Evolutionary conservation across 2,113 vertebrate genomes (phyloP).

Genomic region (Bufo bufo): DNA sequence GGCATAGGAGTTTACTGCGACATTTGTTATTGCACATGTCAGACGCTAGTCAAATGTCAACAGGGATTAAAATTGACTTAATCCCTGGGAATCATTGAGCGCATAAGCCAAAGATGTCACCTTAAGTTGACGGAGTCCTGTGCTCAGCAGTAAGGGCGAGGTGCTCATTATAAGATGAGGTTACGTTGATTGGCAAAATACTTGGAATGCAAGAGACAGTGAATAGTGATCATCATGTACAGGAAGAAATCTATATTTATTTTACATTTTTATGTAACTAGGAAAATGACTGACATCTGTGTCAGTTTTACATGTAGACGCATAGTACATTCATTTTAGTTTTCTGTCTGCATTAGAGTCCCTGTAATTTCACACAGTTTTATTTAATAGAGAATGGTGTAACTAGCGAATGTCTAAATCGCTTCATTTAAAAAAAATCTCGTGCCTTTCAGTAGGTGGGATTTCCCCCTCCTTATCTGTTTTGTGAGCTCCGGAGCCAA

Average conservation of each 20-base stretch:
- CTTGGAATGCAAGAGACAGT: neutral
- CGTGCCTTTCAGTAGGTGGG: too few relatives aligned
- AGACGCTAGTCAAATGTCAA: neutral
- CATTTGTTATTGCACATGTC: neutral
- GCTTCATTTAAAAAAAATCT: too few relatives aligned
- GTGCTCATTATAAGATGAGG: neutral
- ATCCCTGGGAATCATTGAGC: neutral
- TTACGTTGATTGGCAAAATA: neutral
- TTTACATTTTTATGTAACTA: neutral
- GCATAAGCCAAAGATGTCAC: neutral
- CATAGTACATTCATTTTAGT: too few relatives aligned
- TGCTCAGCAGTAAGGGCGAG: neutral
- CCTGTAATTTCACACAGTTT: too few relatives aligned
- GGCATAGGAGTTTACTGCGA: neutral
- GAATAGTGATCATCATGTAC: neutral
- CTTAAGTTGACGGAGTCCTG: neutral
- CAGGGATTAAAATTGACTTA: conserved; percentile 5
- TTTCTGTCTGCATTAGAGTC: too few relatives aligned
- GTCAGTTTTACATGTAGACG: too few relatives aligned
- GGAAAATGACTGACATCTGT: neutral
- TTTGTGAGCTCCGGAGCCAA: too few relatives aligned
- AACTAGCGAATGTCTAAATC: too few relatives aligned
- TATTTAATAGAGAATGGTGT: too few relatives aligned
- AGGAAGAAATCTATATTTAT: neutral
- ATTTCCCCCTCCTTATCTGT: too few relatives aligned